Percentiles rank a stretch among this genome's conserved stretches.
Evolutionary conservation across 2,888 invertebrate species (phyloP).

Genomic region (Ormyrus thymus): DNA sequence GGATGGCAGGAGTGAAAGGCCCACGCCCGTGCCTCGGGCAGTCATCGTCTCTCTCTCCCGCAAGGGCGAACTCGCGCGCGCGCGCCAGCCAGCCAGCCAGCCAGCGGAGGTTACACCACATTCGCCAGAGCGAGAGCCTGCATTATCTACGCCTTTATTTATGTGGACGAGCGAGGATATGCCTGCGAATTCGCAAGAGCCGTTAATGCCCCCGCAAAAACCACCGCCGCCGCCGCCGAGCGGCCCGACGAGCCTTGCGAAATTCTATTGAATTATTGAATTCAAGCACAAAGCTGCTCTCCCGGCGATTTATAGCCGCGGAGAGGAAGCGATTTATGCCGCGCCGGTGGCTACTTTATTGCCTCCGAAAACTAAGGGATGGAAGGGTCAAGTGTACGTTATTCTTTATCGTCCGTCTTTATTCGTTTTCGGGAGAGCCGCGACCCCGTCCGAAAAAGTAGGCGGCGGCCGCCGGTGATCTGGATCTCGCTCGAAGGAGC

Average conservation of each 20-base stretch:
- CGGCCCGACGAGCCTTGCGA: not conserved
- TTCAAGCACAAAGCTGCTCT: not conserved
- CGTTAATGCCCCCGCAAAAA: not conserved
- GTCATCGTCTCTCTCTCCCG: slow-evolving; percentile 53
- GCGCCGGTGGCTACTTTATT: no score
- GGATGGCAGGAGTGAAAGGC: slow-evolving; percentile 73
- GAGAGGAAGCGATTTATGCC: no score
- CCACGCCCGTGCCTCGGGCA: slow-evolving; percentile 75
- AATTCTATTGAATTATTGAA: slow-evolving; percentile 19
- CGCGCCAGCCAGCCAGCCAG: slow-evolving; percentile 28
- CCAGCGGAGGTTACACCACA: slow-evolving; percentile 31
- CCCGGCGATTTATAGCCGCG: no score
- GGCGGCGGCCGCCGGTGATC: slow-evolving; percentile 12
- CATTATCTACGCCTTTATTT: slow-evolving; percentile 48
- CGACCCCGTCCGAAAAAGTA: slow-evolving; percentile 20
- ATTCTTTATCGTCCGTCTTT: no score
- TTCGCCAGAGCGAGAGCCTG: slow-evolving; percentile 5
- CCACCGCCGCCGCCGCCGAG: not conserved
- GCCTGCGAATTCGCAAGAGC: no score
- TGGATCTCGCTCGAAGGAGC: slow-evolving; percentile 17
- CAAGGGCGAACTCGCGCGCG: slow-evolving; percentile 28
- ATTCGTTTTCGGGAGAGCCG: no score
- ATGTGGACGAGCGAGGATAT: slow-evolving; percentile 16
- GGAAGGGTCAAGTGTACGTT: no score
- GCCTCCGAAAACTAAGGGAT: no score